Evolutionary conservation across 2,888 invertebrate species (phyloP).

Genomic region (Poecilobothrus nobilitatus): DNA sequence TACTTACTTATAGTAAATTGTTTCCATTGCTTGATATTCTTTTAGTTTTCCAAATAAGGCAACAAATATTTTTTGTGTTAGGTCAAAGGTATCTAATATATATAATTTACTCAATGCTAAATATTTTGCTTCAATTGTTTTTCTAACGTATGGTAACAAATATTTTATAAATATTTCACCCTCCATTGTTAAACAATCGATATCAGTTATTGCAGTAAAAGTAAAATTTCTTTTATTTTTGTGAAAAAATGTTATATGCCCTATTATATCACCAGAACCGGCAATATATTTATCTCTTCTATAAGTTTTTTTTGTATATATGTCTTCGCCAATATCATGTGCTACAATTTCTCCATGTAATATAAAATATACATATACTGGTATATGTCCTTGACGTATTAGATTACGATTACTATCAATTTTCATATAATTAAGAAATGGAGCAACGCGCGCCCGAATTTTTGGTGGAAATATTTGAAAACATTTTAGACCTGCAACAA

Average conservation of each 20-base stretch:
- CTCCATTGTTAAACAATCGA: background rate
- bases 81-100: background rate
- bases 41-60: conserved; percentile 25
- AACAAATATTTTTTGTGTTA: background rate
- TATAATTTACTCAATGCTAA: background rate
- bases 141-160: background rate
- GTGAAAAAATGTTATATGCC: background rate
- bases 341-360: background rate
- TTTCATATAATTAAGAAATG: background rate
- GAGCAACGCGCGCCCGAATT: background rate
- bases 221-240: background rate
- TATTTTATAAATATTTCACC: background rate
- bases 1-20: conserved; percentile 30
- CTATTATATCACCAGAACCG: background rate
- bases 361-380: background rate
- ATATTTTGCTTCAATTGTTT: background rate
- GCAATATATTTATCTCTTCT: background rate
- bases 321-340: background rate
- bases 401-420: background rate
- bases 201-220: background rate
- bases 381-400: background rate
- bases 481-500: background rate
- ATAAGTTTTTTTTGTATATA: background rate
- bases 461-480: conserved; percentile 1
- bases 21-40: conserved; percentile 37